These are phyloP conservation scores for Melanophora roralis DNA, from an alignment of 2,888 invertebrate species.

Conservation along the genomic window DNA sequence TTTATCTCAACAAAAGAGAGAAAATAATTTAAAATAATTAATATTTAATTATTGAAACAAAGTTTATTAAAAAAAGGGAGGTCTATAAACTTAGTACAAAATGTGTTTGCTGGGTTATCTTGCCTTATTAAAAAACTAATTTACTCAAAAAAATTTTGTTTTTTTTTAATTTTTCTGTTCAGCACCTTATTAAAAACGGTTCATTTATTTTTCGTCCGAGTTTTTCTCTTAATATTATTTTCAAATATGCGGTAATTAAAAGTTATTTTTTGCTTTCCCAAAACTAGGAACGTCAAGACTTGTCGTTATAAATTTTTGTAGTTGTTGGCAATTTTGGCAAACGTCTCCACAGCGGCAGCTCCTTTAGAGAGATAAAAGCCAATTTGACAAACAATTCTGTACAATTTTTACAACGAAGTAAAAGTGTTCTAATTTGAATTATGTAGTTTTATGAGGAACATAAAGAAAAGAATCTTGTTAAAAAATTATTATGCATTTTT, in stretches of 20 bases:
- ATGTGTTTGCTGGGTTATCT: neutral
- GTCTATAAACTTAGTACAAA: neutral
- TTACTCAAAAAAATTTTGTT: too few relatives aligned
- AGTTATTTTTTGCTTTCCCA: conserved; percentile 38
- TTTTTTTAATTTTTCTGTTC: neutral
- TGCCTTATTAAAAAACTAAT: neutral
- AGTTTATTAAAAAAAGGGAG: too few relatives aligned
- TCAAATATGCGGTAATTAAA: conserved; percentile 52
- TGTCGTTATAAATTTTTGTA: conserved; percentile 53
- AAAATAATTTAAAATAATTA: too few relatives aligned
- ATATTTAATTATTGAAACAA: too few relatives aligned
- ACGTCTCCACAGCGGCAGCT: neutral
- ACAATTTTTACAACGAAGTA: conserved; percentile 45
- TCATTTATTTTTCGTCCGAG: conserved; percentile 14
- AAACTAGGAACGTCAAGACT: conserved; percentile 48
- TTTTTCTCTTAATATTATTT: neutral
- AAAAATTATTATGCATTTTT: conserved; percentile 40
- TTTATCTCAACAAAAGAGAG: too few relatives aligned
- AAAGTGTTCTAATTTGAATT: conserved; percentile 52
- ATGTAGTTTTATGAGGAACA: conserved; percentile 12
- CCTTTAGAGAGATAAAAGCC: neutral
- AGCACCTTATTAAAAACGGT: conserved; percentile 42
- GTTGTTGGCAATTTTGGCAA: conserved; percentile 38
- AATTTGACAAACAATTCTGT: too few relatives aligned
- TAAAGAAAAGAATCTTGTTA: conserved; percentile 44